Percentiles rank a stretch among this genome's conserved stretches.
These are phyloP conservation scores for Kryptopterus vitreolus DNA, from an alignment of 2,797 vertebrate species.

Conservation along the genomic window DNA sequence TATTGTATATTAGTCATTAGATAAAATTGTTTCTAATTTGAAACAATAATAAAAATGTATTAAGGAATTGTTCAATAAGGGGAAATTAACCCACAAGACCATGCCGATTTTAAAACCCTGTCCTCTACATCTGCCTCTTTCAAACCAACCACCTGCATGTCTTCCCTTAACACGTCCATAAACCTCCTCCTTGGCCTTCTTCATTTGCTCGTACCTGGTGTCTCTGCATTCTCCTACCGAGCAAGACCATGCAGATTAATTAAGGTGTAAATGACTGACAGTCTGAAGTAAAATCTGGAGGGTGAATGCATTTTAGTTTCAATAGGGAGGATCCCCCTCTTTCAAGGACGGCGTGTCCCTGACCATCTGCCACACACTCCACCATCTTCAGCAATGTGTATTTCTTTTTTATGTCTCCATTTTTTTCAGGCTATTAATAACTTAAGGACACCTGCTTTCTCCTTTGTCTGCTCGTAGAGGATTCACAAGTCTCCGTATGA, in stretches of 20 bases:
- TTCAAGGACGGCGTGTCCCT: slow-evolving; percentile 4
- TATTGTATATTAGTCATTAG: too few species aligned
- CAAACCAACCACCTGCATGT: too few species aligned
- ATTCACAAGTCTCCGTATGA: neutral
- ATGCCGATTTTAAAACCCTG: too few species aligned
- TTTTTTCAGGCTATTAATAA: neutral
- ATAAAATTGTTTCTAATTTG: too few species aligned
- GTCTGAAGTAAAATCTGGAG: neutral
- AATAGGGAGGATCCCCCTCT: neutral
- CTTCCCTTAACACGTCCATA: too few species aligned
- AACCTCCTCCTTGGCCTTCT: too few species aligned
- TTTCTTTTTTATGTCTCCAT: neutral
- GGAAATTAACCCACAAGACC: too few species aligned
- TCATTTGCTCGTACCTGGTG: too few species aligned
- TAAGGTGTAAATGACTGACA: neutral
- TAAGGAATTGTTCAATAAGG: neutral
- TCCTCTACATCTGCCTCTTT: too few species aligned
- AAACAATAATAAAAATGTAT: too few species aligned
- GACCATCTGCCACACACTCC: neutral
- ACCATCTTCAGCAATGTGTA: neutral
- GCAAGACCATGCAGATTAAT: neutral
- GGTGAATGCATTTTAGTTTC: slow-evolving; percentile 1
- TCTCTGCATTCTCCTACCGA: too few species aligned
- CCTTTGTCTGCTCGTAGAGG: neutral
- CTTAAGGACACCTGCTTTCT: neutral